phyloP scores from a whole-genome alignment of 2,888 invertebrate genomes.

The Arge pagana region DNA sequence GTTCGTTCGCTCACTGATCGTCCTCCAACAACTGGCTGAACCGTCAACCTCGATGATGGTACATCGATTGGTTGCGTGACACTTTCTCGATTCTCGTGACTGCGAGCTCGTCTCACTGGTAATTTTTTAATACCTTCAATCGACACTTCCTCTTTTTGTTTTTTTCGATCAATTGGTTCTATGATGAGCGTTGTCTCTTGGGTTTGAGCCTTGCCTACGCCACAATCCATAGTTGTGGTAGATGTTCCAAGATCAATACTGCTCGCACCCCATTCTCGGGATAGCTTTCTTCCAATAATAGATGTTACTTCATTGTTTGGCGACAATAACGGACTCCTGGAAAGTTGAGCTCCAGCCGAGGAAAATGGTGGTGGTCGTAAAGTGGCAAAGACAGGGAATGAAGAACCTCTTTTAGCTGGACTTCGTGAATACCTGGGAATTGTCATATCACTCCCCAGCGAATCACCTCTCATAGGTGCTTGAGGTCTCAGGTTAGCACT shows the following conservation, averaged over 20 bases:
- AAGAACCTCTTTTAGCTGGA: slow-evolving; percentile 54
- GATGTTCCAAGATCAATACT: slow-evolving; percentile 50
- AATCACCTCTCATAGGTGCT: slow-evolving; percentile 43
- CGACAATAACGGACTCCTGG: slow-evolving; percentile 50
- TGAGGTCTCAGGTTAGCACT: slow-evolving; percentile 49
- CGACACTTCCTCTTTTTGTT: slow-evolving; percentile 37
- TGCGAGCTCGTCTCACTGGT: slow-evolving; percentile 44
- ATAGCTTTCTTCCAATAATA: slow-evolving; percentile 52
- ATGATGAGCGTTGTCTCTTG: slow-evolving; percentile 14
- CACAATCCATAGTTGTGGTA: slow-evolving; percentile 44
- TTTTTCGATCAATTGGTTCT: slow-evolving; percentile 28
- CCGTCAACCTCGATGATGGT: slow-evolving; percentile 47
- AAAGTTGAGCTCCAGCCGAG: slow-evolving; percentile 33
- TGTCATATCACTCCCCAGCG: slow-evolving; percentile 40
- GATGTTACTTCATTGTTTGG: slow-evolving; percentile 52
- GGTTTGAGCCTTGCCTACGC: slow-evolving; percentile 31
- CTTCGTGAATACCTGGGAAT: slow-evolving; percentile 50
- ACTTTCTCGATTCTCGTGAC: slow-evolving; percentile 51
- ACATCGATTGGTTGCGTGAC: slow-evolving; percentile 39
- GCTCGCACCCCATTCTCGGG: slow-evolving; percentile 55
- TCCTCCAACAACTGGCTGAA: slow-evolving; percentile 53
- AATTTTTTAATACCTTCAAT: slow-evolving; percentile 24
- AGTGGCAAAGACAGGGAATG: slow-evolving; percentile 54
- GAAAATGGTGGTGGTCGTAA: slow-evolving; percentile 46
- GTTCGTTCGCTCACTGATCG: slow-evolving; percentile 52